Evolutionary conservation across 2,888 invertebrate genomes (phyloP), one percentile per base, ranked within the genome.

Genomic region (Eugnorisma glareosa): DNA sequence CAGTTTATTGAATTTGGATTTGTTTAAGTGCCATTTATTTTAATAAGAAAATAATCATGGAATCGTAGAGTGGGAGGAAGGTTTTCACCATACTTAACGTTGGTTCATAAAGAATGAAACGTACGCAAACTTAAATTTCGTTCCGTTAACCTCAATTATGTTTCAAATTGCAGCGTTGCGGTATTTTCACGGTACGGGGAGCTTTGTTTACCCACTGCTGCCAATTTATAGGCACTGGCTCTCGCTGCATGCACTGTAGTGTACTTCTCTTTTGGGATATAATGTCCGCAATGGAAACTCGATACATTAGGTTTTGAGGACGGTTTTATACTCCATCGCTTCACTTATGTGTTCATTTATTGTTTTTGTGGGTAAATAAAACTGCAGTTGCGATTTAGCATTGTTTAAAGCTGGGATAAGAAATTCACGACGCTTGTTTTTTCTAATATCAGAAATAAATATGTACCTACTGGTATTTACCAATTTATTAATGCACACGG

Each of bases 121-220:
- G n/a, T 57, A 79, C 82, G 75, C 81, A 79, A 82, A 87, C 86
- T 87, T 87, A 87, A 87, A 89, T 88, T 89, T 84, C 81, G 84
- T 86, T 88, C 68, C 79, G 81, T 81, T 85, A 89, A 84, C 90
- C 88, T 89, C 89, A 90, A 92, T 91, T 91, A 89, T 86, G 88
- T 89, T 88, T 85, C 85, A 80, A 87, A 88, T 88, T 88, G 86
- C 89, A 85, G 85, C 86, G 86, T 83, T 86, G 88, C 89, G 81
- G 88, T 92, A 89, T 91, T 89, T 88, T 86, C 84, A 83, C 84
- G 85, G 86, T 87, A 90, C 88, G 88, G 88, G 87, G 88, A 87
- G 85, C 86, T 88, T 90, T 91, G 88, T 92, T 89, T 86, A 85
- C 86, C 83, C 80, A 81, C 85, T 85, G 81, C 83, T 83, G 78